phyloP scores from a whole-genome alignment of 2,797 vertebrate genomes.

The Acropternis orthonyx region DNA sequence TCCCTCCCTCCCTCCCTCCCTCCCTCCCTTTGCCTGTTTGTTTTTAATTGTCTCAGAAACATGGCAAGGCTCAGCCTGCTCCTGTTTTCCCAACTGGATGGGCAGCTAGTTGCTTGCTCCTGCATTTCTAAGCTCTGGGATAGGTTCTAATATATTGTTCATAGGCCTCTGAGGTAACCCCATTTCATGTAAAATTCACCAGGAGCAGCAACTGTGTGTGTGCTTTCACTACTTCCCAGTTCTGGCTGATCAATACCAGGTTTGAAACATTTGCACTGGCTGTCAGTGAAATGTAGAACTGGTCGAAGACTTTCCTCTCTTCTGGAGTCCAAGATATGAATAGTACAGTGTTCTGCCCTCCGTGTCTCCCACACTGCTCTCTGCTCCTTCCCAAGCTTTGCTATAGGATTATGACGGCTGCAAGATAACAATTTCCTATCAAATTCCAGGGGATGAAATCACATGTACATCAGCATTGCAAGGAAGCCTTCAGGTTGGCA shows the following conservation, averaged over 20 bases:
- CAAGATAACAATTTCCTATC: neutral
- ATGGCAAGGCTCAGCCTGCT: neutral
- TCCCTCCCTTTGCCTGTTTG: neutral
- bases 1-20: neutral
- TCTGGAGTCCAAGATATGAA: neutral
- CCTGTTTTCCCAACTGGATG: neutral
- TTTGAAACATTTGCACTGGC: neutral
- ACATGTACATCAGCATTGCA: neutral
- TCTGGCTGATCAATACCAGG: neutral
- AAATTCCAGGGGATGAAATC: neutral
- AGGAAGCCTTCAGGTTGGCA: neutral
- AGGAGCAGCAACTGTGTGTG: neutral
- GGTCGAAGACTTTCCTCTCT: neutral
- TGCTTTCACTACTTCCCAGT: neutral
- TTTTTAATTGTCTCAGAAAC: neutral
- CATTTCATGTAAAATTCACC: neutral
- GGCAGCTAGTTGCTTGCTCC: slow-evolving; percentile 1
- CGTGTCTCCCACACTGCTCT: neutral
- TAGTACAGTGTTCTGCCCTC: neutral
- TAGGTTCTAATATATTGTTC: neutral
- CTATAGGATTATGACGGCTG: neutral
- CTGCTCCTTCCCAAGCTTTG: neutral
- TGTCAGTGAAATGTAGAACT: neutral
- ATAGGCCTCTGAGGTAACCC: neutral
- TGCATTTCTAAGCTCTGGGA: neutral